Conservation (phyloP, 2,113 vertebrate species). For the Aix galericulata region DNA sequence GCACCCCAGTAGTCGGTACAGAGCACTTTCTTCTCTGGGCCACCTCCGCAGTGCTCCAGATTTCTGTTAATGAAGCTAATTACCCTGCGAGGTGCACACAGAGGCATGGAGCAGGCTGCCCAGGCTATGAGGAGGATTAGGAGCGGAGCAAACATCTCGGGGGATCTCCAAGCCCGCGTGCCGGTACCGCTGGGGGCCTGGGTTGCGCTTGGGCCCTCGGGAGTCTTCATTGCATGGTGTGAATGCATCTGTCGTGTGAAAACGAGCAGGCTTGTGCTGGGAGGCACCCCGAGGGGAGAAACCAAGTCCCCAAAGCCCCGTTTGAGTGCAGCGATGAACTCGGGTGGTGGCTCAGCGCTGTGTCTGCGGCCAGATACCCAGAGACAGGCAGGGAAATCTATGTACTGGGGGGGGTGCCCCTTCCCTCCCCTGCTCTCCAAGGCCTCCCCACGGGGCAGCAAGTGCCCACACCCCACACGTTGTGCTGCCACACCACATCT, state of each 20-base stretch:
- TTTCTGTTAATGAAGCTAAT: slow-evolving; percentile 15
- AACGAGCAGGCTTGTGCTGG: not conserved
- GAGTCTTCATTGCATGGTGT: fast-evolving
- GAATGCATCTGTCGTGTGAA: not conserved
- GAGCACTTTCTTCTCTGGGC: not conserved
- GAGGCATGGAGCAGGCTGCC: not conserved
- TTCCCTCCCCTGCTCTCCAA: not conserved
- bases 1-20: fast-evolving
- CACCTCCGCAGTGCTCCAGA: not conserved
- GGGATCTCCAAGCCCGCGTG: not conserved
- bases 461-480: not conserved
- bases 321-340: not conserved
- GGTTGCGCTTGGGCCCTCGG: not conserved
- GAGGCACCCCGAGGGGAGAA: not conserved
- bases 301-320: not conserved
- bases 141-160: not conserved
- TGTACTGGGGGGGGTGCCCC: not conserved
- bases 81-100: not conserved
- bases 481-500: not conserved
- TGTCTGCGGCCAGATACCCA: not conserved
- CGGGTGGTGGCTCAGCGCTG: not conserved
- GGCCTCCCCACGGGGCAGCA: not conserved
- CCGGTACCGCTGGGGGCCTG: not conserved
- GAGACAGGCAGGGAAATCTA: not conserved
- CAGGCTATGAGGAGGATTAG: too few species aligned